phyloP scores from a whole-genome alignment of 2,888 invertebrate genomes.

The Leucozona laternaria region DNA sequence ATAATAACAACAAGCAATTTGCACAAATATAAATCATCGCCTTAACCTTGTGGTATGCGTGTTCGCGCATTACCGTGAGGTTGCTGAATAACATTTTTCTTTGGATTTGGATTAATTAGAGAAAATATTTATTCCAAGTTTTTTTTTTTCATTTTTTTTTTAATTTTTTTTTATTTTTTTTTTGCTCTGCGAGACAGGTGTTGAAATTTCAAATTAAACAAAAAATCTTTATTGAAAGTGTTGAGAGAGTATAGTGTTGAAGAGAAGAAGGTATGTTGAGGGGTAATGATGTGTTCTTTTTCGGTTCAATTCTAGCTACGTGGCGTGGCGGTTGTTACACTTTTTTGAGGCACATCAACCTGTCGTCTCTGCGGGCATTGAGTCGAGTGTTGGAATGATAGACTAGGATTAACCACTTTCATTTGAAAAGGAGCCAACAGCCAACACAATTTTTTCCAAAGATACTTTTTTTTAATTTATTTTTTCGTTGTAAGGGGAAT shows the following conservation, averaged over 20 bases:
- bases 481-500: conserved; percentile 50
- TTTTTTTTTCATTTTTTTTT: conserved; percentile 17
- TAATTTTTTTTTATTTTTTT: conserved; percentile 20
- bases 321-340: conserved; percentile 21
- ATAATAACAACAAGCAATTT: conserved; percentile 40
- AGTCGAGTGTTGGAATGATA: conserved; percentile 34
- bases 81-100: conserved; percentile 40
- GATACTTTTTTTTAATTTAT: not conserved
- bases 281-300: conserved; percentile 43
- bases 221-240: conserved; percentile 61
- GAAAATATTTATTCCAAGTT: conserved; percentile 20
- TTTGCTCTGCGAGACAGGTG: conserved; percentile 26
- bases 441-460: conserved; percentile 44
- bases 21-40: conserved; percentile 69
- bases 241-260: conserved; percentile 30
- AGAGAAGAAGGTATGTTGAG: not conserved
- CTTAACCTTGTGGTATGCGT: conserved; percentile 67
- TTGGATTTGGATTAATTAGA: conserved; percentile 68
- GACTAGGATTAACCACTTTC: conserved; percentile 26
- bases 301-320: conserved; percentile 59
- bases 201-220: conserved; percentile 51
- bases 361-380: not conserved
- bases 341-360: conserved; percentile 52
- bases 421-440: conserved; percentile 57
- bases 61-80: conserved; percentile 27